These are phyloP conservation scores for Cylas formicarius DNA, from an alignment of 1,140 invertebrate genomes.

Conservation along the genomic window DNA sequence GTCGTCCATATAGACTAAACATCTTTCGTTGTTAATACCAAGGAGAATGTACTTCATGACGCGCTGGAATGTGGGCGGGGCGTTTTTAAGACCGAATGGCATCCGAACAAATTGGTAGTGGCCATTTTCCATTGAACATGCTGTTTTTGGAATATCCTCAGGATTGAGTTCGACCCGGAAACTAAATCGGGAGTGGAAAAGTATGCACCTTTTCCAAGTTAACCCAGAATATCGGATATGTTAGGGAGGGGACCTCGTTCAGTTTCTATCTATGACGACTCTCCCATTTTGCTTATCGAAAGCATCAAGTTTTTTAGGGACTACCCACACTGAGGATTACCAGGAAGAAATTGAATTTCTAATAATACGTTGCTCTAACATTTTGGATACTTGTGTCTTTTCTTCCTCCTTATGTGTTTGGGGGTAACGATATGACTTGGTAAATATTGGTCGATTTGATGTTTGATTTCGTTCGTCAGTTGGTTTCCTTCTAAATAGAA, in stretches of 20 bases:
- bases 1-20: constrained; percentile 15
- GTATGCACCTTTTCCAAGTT: constrained; percentile 4
- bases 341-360: constrained; percentile 2
- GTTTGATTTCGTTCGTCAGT: constrained; percentile 2
- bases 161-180: constrained; percentile 1
- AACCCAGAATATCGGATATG: constrained; percentile 4
- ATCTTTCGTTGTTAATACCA: constrained; percentile 14
- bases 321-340: not conserved
- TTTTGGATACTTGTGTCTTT: constrained; percentile 3
- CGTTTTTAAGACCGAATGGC: constrained; percentile 13
- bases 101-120: constrained; percentile 13
- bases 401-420: constrained; percentile 2
- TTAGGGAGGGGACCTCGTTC: constrained; percentile 6
- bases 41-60: constrained; percentile 17
- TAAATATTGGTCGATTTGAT: constrained; percentile 1
- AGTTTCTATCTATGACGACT: constrained; percentile 8
- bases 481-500: constrained; percentile 1
- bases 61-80: constrained; percentile 10
- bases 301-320: constrained; percentile 10
- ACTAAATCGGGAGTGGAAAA: constrained; percentile 6
- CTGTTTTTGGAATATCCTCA: constrained; percentile 8
- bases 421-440: not conserved
- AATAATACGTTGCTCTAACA: not conserved
- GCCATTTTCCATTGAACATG: constrained; percentile 3
- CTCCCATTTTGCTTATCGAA: constrained; percentile 7